Conservation (phyloP, 2,888 invertebrate genomes). For the Panopea generosa region DNA sequence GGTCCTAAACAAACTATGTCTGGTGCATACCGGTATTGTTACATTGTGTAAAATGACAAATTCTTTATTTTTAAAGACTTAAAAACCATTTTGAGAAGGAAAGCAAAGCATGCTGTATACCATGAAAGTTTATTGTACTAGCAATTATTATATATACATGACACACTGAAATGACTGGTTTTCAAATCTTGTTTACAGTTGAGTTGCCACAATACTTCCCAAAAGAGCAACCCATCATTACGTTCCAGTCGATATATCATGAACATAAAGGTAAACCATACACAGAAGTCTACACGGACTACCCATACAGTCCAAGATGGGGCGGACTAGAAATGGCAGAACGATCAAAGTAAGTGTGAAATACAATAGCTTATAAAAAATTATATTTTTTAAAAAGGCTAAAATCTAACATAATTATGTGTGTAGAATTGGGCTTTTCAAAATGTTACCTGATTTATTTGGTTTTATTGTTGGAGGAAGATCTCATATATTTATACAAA, state of each 20-base stretch:
- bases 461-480: too few relatives aligned
- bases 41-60: too few relatives aligned
- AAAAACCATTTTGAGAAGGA: too few relatives aligned
- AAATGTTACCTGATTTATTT: neutral
- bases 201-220: conserved; percentile 84
- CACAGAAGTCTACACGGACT: conserved; percentile 80
- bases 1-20: too few relatives aligned
- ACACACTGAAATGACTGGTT: too few relatives aligned
- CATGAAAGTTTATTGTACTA: too few relatives aligned
- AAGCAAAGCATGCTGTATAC: too few relatives aligned
- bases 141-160: too few relatives aligned
- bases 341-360: conserved; percentile 76
- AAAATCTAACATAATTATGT: neutral
- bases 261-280: conserved; percentile 85
- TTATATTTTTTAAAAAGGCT: neutral
- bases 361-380: too few relatives aligned
- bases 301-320: conserved; percentile 85
- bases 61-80: too few relatives aligned
- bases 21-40: too few relatives aligned
- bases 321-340: conserved; percentile 84
- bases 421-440: neutral
- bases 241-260: conserved; percentile 85
- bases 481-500: too few relatives aligned
- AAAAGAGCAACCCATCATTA: conserved; percentile 82
- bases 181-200: conserved; percentile 81